phyloP scores from a whole-genome alignment of 2,797 vertebrate genomes.

The Hydrocynus forskahlii region DNA sequence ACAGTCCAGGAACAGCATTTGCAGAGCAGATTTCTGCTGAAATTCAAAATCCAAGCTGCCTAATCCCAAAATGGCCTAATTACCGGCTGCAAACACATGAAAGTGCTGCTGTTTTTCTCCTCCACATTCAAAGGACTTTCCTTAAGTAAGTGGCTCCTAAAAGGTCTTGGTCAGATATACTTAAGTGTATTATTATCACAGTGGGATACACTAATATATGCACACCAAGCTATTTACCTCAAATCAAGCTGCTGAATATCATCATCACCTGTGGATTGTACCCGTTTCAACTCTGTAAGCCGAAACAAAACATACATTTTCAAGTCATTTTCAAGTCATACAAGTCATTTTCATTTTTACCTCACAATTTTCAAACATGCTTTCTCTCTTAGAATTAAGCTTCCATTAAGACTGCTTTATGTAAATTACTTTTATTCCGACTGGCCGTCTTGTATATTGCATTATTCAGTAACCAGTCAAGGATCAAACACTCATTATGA shows the following conservation, averaged over 20 bases:
- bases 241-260: background rate
- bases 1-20: conserved; percentile 67
- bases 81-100: conserved; percentile 40
- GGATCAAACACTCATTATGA: no score
- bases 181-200: conserved; percentile 25
- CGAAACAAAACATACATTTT: no score
- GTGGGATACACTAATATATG: background rate
- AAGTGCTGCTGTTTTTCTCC: conserved; percentile 46
- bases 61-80: conserved; percentile 62
- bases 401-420: no score
- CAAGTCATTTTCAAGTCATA: no score
- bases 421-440: no score
- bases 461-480: no score
- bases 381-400: no score
- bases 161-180: conserved; percentile 18
- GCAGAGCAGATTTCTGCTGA: conserved; percentile 64
- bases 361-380: no score
- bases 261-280: conserved; percentile 3
- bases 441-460: no score
- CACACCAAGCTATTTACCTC: conserved; percentile 1
- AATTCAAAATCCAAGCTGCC: conserved; percentile 52
- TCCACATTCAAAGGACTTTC: conserved; percentile 40
- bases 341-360: no score
- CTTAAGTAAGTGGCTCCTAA: conserved; percentile 32
- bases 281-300: background rate